phyloP scores from a whole-genome alignment of 2,888 invertebrate genomes.

The Leucophenga maculata region DNA sequence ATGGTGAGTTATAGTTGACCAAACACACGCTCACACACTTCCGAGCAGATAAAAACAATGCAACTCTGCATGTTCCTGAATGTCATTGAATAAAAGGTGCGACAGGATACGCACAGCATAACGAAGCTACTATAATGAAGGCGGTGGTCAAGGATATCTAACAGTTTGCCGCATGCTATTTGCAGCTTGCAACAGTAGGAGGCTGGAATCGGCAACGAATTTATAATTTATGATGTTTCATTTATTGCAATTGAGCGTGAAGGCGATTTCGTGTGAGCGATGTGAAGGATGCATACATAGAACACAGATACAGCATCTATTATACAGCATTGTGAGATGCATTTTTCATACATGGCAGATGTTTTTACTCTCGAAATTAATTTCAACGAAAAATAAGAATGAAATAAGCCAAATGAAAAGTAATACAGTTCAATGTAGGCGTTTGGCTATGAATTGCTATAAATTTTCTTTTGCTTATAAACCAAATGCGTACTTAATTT shows the following conservation, averaged over 20 bases:
- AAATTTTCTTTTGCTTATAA: conserved; percentile 45
- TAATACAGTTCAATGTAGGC: not conserved
- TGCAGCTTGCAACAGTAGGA: conserved; percentile 7
- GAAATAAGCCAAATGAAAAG: not conserved
- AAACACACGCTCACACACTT: conserved; percentile 30
- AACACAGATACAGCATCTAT: conserved; percentile 29
- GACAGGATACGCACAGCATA: conserved; percentile 42
- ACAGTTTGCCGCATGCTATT: conserved; percentile 34
- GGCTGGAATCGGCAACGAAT: conserved; percentile 62
- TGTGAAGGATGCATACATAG: not conserved
- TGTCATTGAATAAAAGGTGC: conserved; percentile 8
- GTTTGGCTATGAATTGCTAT: conserved; percentile 35
- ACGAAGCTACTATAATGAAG: conserved; percentile 44
- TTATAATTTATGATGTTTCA: conserved; percentile 59
- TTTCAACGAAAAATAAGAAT: not conserved
- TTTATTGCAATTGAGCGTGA: conserved; percentile 61
- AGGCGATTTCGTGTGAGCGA: conserved; percentile 29
- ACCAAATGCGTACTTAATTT: conserved; percentile 52
- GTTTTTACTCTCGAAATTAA: conserved; percentile 38
- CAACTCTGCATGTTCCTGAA: conserved; percentile 40
- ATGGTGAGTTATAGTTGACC: conserved; percentile 58
- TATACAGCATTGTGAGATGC: conserved; percentile 4
- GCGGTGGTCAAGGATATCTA: conserved; percentile 63
- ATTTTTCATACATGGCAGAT: conserved; percentile 60
- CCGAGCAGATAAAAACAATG: no score